phyloP scores from a whole-genome alignment of 1,140 invertebrate species.

The Drosophila bocqueti region DNA sequence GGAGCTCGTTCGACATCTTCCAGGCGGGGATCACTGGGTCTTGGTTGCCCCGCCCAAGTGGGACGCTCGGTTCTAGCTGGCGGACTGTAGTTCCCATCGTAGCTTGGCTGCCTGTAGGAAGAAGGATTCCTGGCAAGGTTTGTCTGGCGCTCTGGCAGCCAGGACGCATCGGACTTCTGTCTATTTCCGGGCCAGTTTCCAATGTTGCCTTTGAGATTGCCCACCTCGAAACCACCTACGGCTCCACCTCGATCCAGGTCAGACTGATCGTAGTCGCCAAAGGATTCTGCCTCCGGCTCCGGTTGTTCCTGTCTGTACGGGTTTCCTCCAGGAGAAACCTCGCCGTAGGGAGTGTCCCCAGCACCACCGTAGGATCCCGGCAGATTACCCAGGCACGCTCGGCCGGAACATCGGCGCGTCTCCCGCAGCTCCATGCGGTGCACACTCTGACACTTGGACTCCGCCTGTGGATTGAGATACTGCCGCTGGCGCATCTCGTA shows the following conservation, averaged over 20 bases:
- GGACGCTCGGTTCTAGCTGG: slow-evolving; percentile 18
- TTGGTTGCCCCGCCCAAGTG: slow-evolving; percentile 8
- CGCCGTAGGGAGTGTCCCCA: slow-evolving; percentile 27
- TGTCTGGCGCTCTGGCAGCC: slow-evolving; percentile 26
- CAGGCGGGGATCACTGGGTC: slow-evolving; percentile 24
- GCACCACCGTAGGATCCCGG: slow-evolving; percentile 20
- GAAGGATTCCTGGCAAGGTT: background rate
- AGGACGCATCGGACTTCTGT: background rate
- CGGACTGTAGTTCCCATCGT: background rate
- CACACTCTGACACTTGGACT: slow-evolving; percentile 58
- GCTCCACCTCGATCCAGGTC: background rate
- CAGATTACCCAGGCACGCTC: slow-evolving; percentile 55
- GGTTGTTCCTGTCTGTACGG: background rate
- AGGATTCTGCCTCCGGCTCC: slow-evolving; percentile 26
- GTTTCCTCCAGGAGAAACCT: background rate
- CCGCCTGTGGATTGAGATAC: slow-evolving; percentile 58
- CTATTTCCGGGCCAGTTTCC: slow-evolving; percentile 26
- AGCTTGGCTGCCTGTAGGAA: background rate
- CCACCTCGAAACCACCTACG: slow-evolving; percentile 40
- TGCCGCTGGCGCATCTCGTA: slow-evolving; percentile 56
- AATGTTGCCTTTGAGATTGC: slow-evolving; percentile 50
- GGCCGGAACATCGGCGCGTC: slow-evolving; percentile 44
- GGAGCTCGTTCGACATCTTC: slow-evolving; percentile 38
- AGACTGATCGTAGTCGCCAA: slow-evolving; percentile 28
- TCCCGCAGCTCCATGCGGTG: slow-evolving; percentile 53